Percentiles rank a stretch among this genome's conserved stretches.
Evolutionary conservation across 2,797 vertebrate species (phyloP).

Genomic region (Choloepus didactylus): DNA sequence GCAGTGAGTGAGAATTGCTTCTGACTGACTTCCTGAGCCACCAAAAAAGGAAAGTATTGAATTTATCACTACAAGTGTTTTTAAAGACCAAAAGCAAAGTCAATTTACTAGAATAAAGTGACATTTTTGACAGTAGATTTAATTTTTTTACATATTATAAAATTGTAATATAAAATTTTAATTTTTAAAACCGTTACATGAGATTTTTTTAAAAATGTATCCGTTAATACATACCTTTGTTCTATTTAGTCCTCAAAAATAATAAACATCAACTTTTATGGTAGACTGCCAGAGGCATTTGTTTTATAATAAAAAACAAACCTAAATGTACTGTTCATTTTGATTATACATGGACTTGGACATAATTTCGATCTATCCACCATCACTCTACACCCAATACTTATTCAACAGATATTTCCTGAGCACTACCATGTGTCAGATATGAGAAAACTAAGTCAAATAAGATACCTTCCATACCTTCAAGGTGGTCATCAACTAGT

Average conservation of each 20-base stretch:
- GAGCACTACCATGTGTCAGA: neutral
- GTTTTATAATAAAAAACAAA: constrained; percentile 8
- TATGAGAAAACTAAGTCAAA: constrained; percentile 3
- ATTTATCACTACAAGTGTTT: constrained; percentile 40
- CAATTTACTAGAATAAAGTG: constrained; percentile 21
- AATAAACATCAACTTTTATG: constrained; percentile 16
- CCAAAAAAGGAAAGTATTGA: neutral
- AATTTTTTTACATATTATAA: neutral
- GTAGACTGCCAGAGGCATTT: neutral
- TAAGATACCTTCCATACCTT: neutral
- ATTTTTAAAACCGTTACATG: neutral
- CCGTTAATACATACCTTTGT: neutral
- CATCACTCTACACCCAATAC: neutral
- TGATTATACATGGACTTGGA: neutral
- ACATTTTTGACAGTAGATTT: neutral
- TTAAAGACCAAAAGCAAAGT: constrained; percentile 3
- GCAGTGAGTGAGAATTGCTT: neutral
- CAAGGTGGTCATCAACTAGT: neutral
- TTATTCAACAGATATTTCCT: neutral
- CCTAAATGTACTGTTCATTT: neutral
- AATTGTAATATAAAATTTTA: neutral
- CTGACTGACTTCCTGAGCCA: neutral
- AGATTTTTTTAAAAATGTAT: neutral
- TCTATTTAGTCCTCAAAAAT: neutral
- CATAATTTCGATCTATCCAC: neutral